Evolutionary conservation across 1,140 invertebrate genomes (phyloP).

Genomic region (Ceratosolen fusciceps): DNA sequence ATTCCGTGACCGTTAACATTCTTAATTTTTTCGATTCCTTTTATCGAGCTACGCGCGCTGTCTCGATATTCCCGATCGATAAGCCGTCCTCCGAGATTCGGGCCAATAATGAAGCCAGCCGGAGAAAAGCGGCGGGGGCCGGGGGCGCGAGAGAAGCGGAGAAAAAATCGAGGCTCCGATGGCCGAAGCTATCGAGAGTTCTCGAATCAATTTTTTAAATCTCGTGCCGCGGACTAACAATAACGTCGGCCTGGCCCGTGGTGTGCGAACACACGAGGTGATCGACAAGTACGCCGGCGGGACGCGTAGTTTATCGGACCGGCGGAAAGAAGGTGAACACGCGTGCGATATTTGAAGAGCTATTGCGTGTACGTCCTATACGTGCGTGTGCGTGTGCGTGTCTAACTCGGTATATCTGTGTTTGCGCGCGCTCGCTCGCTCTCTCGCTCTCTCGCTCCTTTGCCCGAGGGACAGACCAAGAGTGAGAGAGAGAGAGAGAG

Average conservation of each 20-base stretch:
- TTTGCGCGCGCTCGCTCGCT: neutral
- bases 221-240: neutral
- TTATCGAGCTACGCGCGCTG: neutral
- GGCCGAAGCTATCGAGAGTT: neutral
- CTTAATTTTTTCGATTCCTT: neutral
- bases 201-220: neutral
- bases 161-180: neutral
- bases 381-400: too few relatives aligned
- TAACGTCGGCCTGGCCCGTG: constrained; percentile 39
- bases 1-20: too few relatives aligned
- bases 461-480: too few relatives aligned
- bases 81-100: neutral
- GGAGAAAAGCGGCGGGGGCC: too few relatives aligned
- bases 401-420: too few relatives aligned
- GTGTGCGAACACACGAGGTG: constrained; percentile 26
- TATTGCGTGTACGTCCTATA: too few relatives aligned
- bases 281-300: neutral
- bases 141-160: neutral
- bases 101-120: too few relatives aligned
- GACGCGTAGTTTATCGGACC: constrained; percentile 27
- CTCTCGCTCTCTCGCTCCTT: too few relatives aligned
- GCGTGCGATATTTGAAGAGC: constrained; percentile 40
- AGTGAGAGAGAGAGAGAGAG: neutral
- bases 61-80: neutral
- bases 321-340: constrained; percentile 24